Evolutionary conservation across 2,113 vertebrate genomes (phyloP).

Genomic region (Leptobrachium leishanense): DNA sequence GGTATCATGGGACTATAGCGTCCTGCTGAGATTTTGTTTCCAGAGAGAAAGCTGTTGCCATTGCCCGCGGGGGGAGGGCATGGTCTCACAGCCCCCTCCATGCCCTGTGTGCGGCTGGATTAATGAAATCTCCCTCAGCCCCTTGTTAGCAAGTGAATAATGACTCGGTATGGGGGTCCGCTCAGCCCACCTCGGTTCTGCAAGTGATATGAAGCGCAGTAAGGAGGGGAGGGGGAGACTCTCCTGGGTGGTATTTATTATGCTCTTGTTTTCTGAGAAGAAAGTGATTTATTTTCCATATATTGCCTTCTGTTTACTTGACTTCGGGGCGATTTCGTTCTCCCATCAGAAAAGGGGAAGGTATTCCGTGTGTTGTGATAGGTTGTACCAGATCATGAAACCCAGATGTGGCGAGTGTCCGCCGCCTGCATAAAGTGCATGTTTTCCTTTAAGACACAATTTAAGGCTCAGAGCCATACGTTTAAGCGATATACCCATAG

Average conservation of each 20-base stretch:
- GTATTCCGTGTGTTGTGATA: not conserved
- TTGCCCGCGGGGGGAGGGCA: not conserved
- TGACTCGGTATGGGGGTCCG: not conserved
- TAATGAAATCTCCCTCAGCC: not conserved
- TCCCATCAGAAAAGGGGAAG: not conserved
- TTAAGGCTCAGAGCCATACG: too few species aligned
- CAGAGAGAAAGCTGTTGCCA: not conserved
- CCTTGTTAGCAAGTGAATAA: constrained; percentile 11
- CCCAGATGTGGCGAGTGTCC: not conserved
- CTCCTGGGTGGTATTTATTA: constrained; percentile 20
- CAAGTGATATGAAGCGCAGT: not conserved
- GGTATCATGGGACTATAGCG: not conserved
- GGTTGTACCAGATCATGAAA: not conserved
- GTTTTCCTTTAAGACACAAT: too few species aligned
- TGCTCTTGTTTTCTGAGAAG: not conserved
- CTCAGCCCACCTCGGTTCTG: not conserved
- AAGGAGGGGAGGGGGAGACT: not conserved
- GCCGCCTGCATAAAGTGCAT: too few species aligned
- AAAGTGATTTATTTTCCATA: not conserved
- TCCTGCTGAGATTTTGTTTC: not conserved
- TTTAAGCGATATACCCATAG: too few species aligned
- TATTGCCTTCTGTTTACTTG: not conserved
- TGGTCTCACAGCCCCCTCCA: not conserved
- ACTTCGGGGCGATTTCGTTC: not conserved
- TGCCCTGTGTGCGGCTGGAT: not conserved